phyloP scores from a whole-genome alignment of 37 sponge, comb jelly and placozoan genomes.

The Sycon ciliatum region DNA sequence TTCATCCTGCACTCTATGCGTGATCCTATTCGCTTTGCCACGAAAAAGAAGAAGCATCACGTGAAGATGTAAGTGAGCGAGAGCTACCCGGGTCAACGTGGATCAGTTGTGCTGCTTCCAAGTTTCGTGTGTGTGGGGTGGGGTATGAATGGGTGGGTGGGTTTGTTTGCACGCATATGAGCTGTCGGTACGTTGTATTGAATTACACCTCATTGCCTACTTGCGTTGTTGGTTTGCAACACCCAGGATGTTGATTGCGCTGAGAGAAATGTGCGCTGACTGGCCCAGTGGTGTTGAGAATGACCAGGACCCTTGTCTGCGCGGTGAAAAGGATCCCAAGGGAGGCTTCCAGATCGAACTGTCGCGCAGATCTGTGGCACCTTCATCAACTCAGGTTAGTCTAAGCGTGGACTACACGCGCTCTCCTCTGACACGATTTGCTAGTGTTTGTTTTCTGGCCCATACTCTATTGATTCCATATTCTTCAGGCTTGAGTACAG shows the following conservation, averaged over 20 bases:
- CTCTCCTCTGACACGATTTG: no score
- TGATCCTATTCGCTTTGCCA: constrained; percentile 64
- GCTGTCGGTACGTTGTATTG: no score
- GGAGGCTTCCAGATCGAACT: constrained; percentile 66
- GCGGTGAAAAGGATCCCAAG: constrained; percentile 95
- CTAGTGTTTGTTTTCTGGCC: no score
- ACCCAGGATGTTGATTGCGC: constrained; percentile 72
- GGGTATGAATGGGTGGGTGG: no score
- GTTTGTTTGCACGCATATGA: no score
- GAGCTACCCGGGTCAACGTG: not conserved
- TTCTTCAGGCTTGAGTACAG: no score
- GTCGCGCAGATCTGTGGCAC: constrained; percentile 46
- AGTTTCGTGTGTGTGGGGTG: no score
- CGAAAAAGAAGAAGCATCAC: constrained; percentile 82
- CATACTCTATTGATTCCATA: no score
- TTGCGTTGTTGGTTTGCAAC: no score
- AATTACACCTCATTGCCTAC: no score
- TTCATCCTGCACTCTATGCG: constrained; percentile 80
- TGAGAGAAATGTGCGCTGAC: constrained; percentile 89
- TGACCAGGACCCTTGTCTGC: constrained; percentile 79
- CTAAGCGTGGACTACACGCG: no score
- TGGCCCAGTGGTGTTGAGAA: constrained; percentile 80
- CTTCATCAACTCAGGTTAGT: constrained; percentile 69
- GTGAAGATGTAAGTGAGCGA: constrained; percentile 63
- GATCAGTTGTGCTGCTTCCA: no score